These are phyloP conservation scores for Marmota flaviventris DNA, from an alignment of 2,113 vertebrate species.

Conservation along the genomic window DNA sequence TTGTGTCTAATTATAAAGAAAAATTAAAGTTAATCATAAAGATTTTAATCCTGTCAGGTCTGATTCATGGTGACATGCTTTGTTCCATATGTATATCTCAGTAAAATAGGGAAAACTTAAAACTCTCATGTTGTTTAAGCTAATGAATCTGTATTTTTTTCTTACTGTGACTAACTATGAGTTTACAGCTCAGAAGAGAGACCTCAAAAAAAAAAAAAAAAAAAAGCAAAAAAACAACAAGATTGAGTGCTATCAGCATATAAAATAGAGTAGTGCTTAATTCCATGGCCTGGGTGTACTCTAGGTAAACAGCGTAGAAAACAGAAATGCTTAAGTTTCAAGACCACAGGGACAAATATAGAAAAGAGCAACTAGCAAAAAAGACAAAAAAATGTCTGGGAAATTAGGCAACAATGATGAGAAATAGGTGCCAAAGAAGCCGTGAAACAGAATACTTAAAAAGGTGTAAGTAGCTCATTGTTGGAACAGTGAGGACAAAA, in stretches of 20 bases:
- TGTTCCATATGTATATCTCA: neutral
- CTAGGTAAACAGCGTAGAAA: neutral
- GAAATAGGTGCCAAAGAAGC: neutral
- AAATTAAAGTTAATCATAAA: neutral
- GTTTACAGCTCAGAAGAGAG: neutral
- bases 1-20: neutral
- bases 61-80: neutral
- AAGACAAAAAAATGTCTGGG: neutral
- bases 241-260: neutral
- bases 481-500: neutral
- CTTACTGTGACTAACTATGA: neutral
- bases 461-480: neutral
- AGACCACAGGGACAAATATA: neutral
- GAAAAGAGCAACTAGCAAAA: neutral
- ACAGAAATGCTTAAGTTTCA: neutral
- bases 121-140: neutral
- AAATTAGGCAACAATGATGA: neutral
- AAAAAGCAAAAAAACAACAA: neutral
- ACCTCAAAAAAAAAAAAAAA: neutral
- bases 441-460: neutral
- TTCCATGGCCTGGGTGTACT: neutral
- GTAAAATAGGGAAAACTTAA: neutral
- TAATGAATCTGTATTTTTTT: neutral
- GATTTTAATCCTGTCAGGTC: neutral
- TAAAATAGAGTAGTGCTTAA: neutral